Evolutionary conservation across 2,797 vertebrate species (phyloP).

Genomic region (Sebastes cheni): DNA sequence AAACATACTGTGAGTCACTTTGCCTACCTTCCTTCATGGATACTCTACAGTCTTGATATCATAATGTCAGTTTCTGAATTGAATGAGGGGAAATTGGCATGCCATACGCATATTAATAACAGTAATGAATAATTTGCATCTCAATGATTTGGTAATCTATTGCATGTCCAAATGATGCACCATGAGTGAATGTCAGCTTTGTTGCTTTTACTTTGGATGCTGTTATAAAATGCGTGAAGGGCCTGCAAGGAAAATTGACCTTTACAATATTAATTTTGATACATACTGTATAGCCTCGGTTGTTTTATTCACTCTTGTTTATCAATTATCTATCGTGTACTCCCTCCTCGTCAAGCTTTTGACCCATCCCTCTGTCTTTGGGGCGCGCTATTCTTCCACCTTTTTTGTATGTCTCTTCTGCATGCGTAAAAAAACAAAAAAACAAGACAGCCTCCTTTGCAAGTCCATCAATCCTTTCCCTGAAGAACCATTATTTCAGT

Average conservation of each 20-base stretch:
- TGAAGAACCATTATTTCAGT: conserved; percentile 49
- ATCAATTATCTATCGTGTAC: conserved; percentile 23
- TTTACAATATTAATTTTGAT: conserved; percentile 7
- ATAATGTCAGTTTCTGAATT: not conserved
- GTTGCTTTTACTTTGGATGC: not conserved
- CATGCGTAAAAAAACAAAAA: not conserved
- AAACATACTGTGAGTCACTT: not conserved
- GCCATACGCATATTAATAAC: not conserved
- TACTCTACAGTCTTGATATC: not conserved
- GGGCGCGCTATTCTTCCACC: not conserved
- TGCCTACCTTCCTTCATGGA: not conserved
- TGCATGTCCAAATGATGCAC: conserved; percentile 13
- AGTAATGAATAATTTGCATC: conserved; percentile 23
- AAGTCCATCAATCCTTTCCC: conserved; percentile 40
- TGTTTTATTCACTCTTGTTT: conserved; percentile 20
- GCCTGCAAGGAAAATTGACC: conserved; percentile 10
- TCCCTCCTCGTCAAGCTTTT: not conserved
- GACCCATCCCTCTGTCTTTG: not conserved
- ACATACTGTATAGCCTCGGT: not conserved
- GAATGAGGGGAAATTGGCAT: not conserved
- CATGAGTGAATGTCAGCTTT: conserved; percentile 2
- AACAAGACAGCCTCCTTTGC: not conserved
- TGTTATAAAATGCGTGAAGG: not conserved
- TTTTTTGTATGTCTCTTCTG: not conserved
- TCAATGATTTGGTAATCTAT: conserved; percentile 11